A percentile compares a stretch with the other conserved stretches of the same genome.
phyloP scores from a whole-genome alignment of 2,888 invertebrate genomes.

The Formica aserva region DNA sequence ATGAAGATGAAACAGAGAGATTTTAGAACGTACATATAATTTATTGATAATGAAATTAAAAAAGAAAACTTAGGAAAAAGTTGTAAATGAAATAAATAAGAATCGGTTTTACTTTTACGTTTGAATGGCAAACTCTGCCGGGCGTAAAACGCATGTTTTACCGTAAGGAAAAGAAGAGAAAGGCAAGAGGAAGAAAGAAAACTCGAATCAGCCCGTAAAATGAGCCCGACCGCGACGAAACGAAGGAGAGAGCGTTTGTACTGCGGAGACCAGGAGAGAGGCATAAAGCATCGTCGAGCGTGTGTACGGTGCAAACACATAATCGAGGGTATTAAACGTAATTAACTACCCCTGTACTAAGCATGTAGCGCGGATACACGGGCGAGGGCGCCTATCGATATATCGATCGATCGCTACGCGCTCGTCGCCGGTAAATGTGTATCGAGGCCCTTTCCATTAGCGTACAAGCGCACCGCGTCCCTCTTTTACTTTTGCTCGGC shows the following conservation, averaged over 20 bases:
- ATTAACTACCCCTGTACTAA: constrained; percentile 81
- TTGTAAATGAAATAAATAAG: constrained; percentile 14
- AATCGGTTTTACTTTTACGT: constrained; percentile 27
- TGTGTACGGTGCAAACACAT: constrained; percentile 83
- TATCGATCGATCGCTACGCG: constrained; percentile 79
- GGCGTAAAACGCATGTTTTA: constrained; percentile 24
- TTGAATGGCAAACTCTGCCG: constrained; percentile 21
- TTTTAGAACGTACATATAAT: constrained; percentile 3
- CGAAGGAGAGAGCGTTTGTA: constrained; percentile 50
- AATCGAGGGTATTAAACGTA: constrained; percentile 84
- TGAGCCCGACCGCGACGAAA: constrained; percentile 47
- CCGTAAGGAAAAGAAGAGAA: background rate
- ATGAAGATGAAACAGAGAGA: background rate
- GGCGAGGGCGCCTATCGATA: constrained; percentile 78
- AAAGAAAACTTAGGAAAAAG: background rate
- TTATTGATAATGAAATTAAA: background rate
- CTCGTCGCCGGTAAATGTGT: constrained; percentile 73
- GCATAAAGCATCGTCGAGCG: constrained; percentile 71
- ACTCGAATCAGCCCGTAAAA: constrained; percentile 47
- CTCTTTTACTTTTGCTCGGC: constrained; percentile 71
- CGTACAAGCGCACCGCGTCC: constrained; percentile 72
- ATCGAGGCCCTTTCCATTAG: constrained; percentile 82
- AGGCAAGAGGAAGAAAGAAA: constrained; percentile 2
- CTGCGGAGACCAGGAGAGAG: constrained; percentile 58
- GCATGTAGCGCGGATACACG: constrained; percentile 71